Percentiles rank a stretch among this genome's conserved stretches.
phyloP scores from a whole-genome alignment of 2,888 invertebrate species.

The Monochamus alternatus region DNA sequence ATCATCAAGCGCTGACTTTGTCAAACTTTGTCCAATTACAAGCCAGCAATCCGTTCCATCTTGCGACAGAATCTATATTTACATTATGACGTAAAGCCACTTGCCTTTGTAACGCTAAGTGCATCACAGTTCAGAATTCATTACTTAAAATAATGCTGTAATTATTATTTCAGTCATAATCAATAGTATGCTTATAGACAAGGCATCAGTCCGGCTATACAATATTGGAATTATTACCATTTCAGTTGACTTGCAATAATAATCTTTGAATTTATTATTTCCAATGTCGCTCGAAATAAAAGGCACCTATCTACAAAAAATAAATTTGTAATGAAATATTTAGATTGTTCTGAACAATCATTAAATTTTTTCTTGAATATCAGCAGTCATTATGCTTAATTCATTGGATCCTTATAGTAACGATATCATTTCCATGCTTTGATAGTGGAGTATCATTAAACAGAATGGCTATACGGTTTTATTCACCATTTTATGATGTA shows the following conservation, averaged over 20 bases:
- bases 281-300: no score
- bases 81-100: not conserved
- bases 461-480: constrained; percentile 24
- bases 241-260: no score
- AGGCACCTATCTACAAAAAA: no score
- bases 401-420: not conserved
- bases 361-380: not conserved
- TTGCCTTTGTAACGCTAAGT: not conserved
- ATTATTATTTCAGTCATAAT: no score
- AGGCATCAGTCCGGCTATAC: no score
- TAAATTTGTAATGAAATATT: no score
- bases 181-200: no score
- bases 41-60: not conserved
- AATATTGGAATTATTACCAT: no score
- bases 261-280: no score
- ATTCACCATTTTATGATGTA: constrained; percentile 36
- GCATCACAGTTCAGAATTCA: no score
- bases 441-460: constrained; percentile 22
- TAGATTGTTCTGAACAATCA: no score
- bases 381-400: not conserved
- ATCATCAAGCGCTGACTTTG: not conserved
- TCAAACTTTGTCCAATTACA: not conserved
- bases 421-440: constrained; percentile 6
- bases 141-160: no score
- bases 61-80: not conserved